These are phyloP conservation scores for Xylocopa sonorina DNA, from an alignment of 1,140 invertebrate genomes.

Conservation along the genomic window DNA sequence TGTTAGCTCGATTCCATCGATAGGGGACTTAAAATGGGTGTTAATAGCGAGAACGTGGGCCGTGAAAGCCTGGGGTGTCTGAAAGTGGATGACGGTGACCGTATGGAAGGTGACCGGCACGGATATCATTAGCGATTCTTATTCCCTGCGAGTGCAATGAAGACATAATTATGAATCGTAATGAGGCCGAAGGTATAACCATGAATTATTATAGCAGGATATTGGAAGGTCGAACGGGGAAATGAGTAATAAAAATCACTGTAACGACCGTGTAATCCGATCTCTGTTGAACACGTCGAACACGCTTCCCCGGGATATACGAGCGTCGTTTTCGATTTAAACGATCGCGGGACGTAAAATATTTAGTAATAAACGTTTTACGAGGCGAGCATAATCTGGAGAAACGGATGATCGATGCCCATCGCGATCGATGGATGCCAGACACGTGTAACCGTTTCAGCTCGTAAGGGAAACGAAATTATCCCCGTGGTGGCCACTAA, in stretches of 20 bases:
- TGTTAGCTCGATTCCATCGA: conserved; percentile 10
- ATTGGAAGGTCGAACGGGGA: neutral
- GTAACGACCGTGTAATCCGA: conserved; percentile 5
- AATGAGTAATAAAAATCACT: neutral
- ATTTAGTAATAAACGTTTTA: conserved; percentile 24
- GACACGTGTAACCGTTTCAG: conserved; percentile 1
- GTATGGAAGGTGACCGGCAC: neutral
- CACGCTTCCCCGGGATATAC: neutral
- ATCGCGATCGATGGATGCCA: neutral
- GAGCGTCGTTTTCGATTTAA: neutral
- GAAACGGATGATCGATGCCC: neutral
- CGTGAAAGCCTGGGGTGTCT: neutral
- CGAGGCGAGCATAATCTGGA: neutral
- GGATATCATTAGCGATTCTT: neutral
- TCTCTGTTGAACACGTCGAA: neutral
- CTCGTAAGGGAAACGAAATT: neutral
- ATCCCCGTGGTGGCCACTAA: neutral
- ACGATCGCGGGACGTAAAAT: neutral
- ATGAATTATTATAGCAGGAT: neutral
- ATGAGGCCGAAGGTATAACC: no score
- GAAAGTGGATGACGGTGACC: neutral
- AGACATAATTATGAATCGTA: neutral
- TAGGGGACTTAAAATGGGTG: neutral
- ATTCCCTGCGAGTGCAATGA: neutral
- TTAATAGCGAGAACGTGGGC: conserved; percentile 2